A percentile compares a stretch with the other conserved stretches of the same genome.
These are phyloP conservation scores for Riparia riparia DNA, from an alignment of 2,113 vertebrate genomes.

Conservation along the genomic window DNA sequence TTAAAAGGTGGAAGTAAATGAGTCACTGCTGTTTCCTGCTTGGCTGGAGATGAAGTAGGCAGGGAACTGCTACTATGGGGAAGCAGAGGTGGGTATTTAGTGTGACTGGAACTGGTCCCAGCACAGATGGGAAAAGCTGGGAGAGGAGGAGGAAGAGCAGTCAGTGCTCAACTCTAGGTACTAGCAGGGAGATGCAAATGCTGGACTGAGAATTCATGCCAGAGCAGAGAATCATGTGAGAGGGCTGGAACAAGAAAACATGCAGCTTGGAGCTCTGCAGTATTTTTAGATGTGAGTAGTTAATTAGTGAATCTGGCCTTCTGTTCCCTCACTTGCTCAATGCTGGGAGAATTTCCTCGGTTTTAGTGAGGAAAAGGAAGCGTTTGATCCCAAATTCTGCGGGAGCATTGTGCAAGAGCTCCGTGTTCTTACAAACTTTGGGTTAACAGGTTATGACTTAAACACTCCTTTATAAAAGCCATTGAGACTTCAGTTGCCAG, in stretches of 20 bases:
- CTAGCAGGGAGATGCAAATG: not conserved
- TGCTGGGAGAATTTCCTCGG: not conserved
- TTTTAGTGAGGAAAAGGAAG: not conserved
- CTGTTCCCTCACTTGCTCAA: not conserved
- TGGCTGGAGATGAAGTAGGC: not conserved
- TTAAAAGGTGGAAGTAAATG: not conserved
- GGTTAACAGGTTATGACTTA: not conserved
- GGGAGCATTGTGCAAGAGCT: not conserved
- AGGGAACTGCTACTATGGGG: not conserved
- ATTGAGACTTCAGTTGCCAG: not conserved
- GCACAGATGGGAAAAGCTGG: not conserved
- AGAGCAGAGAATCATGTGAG: conserved; percentile 24
- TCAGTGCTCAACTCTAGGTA: not conserved
- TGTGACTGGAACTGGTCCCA: conserved; percentile 41
- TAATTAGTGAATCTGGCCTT: conserved; percentile 16
- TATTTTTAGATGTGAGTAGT: conserved; percentile 30
- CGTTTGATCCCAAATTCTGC: not conserved
- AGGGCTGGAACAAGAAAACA: conserved; percentile 36
- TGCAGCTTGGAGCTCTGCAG: not conserved
- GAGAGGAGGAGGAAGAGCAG: conserved; percentile 23
- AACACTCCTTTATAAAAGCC: not conserved
- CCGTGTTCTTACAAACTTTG: not conserved
- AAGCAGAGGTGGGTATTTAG: not conserved
- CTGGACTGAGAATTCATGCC: conserved; percentile 4
- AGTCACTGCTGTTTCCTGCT: conserved; percentile 12